Evolutionary conservation across 1,140 invertebrate genomes (phyloP).

Genomic region (Micrasema minimum): DNA sequence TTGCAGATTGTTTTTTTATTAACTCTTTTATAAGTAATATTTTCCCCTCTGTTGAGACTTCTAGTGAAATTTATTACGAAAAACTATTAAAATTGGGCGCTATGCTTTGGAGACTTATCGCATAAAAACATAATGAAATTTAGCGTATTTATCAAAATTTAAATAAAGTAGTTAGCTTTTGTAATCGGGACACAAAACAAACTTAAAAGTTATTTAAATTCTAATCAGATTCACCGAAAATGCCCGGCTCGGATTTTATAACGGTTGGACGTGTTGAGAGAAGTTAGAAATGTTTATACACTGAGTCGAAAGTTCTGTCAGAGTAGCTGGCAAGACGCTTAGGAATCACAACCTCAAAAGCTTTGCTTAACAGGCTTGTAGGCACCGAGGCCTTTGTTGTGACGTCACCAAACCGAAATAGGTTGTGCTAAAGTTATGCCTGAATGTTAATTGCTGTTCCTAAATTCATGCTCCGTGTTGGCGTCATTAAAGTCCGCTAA

Average conservation of each 20-base stretch:
- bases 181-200: too few species aligned
- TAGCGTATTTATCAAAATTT: too few species aligned
- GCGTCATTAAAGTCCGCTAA: slow-evolving; percentile 51
- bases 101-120: too few species aligned
- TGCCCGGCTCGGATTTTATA: slow-evolving; percentile 3
- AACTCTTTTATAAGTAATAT: too few species aligned
- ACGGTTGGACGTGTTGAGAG: slow-evolving; percentile 7
- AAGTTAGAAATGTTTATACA: background rate
- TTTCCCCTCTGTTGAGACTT: too few species aligned
- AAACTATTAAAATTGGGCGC: too few species aligned
- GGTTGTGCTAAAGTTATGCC: slow-evolving; percentile 44
- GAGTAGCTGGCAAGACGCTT: background rate
- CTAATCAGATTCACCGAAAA: background rate
- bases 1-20: too few species aligned
- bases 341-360: too few species aligned
- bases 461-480: slow-evolving; percentile 47
- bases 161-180: too few species aligned
- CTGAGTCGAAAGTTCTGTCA: slow-evolving; percentile 13
- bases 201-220: slow-evolving; percentile 13
- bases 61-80: too few species aligned
- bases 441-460: slow-evolving; percentile 53
- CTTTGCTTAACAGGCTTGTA: too few species aligned
- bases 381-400: slow-evolving; percentile 17
- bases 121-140: too few species aligned
- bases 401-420: background rate